Evolutionary conservation across 2,888 invertebrate species (phyloP), one percentile per base, ranked within the genome.

Genomic region (Serripes groenlandicus): DNA sequence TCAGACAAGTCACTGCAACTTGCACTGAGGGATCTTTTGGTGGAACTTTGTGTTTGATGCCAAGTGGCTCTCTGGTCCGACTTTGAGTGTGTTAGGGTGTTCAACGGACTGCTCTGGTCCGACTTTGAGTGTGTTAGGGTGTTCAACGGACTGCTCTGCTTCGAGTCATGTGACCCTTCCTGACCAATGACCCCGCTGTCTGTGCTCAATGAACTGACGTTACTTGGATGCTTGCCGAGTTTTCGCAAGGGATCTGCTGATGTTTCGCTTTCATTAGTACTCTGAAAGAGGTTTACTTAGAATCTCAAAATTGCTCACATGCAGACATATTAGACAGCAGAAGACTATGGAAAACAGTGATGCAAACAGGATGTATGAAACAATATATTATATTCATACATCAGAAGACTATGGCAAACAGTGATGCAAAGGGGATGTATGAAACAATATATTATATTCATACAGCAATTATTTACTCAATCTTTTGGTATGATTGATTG

Each of bases 141-240:
- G 58, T 81, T 86, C 21, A 82, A 75, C 11, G 90, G 90, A 80
- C 89, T 90, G n/a, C 85, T 86, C 9, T 86, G 87, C 32, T 86
- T 87, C 3, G 85, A 85, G 78, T 84, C 88, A 71, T 85, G 86
- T 77, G 83, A 83, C 56, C 85, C 83, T 3, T 89, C 90, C 58
- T 85, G 89, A 70, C 90, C 91, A 78, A 88, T 89, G 75, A 91
- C 91, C 30, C 91, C 91, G 77, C 92, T 92, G 86, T 91, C 92
- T 1, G 86, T 88, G 64, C 92, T 92, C 69, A 89, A 74, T 1
- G 88, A 87, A 83, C 91, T 92, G 5, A 89, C 85, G 37, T 87
- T 89, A 74, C 92, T 92, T 28, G 84, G 81, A 49, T 91, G 79
- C 54, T 89, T 89, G 69, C 81, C 81, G 28, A 75, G 68, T 62